Conservation (phyloP, 2,113 vertebrate species). For the Ciconia stormi region DNA sequence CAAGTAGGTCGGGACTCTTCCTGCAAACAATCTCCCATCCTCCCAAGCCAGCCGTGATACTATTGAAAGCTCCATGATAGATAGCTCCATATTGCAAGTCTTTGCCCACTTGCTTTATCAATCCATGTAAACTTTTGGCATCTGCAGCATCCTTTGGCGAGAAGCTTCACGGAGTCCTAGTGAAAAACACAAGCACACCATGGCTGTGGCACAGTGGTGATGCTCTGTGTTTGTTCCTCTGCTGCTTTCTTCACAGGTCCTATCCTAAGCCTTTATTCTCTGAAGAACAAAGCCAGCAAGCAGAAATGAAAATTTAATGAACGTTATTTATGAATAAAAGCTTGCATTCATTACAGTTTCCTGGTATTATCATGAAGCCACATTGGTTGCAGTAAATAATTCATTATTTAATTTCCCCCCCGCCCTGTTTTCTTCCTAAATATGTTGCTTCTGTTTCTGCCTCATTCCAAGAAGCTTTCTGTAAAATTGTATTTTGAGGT, state of each 20-base stretch:
- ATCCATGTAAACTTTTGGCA: not conserved
- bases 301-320: not conserved
- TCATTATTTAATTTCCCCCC: not conserved
- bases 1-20: not conserved
- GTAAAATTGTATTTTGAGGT: not conserved
- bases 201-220: fast-evolving
- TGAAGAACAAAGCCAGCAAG: not conserved
- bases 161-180: no score
- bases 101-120: not conserved
- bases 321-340: not conserved
- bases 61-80: not conserved
- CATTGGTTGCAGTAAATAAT: not conserved
- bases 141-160: not conserved
- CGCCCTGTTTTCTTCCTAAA: fast-evolving
- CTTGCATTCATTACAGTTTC: not conserved
- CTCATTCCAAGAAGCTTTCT: not conserved
- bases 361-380: fast-evolving
- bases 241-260: not conserved
- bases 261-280: not conserved
- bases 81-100: not conserved
- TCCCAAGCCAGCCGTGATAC: not conserved
- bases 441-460: not conserved
- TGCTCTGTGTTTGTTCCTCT: not conserved
- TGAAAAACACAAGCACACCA: not conserved
- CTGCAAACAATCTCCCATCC: not conserved